phyloP scores from a whole-genome alignment of 2,113 vertebrate species.

The Halcyon senegalensis region DNA sequence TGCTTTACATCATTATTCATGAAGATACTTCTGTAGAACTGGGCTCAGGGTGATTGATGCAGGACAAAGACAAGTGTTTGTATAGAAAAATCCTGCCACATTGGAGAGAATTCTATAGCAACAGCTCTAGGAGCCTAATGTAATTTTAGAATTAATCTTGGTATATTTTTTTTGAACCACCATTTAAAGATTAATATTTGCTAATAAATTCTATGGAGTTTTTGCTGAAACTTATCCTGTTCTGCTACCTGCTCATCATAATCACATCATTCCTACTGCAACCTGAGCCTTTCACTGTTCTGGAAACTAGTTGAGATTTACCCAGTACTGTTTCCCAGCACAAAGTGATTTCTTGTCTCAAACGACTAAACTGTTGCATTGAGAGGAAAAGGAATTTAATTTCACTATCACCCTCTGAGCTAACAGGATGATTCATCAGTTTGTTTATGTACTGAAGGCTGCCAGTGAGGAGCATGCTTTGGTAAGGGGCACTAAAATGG shows the following conservation, averaged over 20 bases:
- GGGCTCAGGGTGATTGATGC: not conserved
- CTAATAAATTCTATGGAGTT: not conserved
- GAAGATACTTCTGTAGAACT: not conserved
- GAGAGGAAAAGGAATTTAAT: slow-evolving; percentile 26
- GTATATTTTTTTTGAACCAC: not conserved
- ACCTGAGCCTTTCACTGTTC: not conserved
- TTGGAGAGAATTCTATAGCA: not conserved
- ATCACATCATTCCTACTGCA: not conserved
- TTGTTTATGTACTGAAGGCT: slow-evolving; percentile 12
- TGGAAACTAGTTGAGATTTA: not conserved
- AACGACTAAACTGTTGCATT: not conserved
- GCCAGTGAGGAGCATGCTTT: not conserved
- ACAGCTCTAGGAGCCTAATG: not conserved
- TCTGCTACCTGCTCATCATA: not conserved
- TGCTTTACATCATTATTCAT: not conserved
- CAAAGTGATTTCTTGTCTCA: not conserved
- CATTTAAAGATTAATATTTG: not conserved
- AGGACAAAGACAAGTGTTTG: not conserved
- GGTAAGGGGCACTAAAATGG: not conserved
- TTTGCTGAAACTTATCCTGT: not conserved
- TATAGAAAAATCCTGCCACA: not conserved
- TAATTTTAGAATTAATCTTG: not conserved
- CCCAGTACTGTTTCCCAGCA: not conserved
- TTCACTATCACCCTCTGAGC: slow-evolving; percentile 7
- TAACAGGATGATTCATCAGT: not conserved